Percentiles rank a stretch among this genome's conserved stretches.
Conservation (phyloP, 2,113 vertebrate genomes). For the Typhlomys cinereus region DNA sequence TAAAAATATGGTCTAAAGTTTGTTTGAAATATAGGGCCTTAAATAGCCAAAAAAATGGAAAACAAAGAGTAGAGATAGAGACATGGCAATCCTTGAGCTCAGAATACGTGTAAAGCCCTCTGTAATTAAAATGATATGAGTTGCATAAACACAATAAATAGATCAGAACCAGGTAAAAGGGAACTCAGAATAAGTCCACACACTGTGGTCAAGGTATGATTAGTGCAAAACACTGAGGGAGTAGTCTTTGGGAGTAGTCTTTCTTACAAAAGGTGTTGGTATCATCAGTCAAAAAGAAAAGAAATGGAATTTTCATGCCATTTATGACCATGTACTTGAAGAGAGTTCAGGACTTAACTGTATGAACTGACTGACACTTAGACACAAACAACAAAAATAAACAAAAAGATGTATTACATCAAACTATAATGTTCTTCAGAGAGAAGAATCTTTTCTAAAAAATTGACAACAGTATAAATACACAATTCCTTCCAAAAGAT, state of each 20-base stretch:
- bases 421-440: background rate
- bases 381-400: background rate
- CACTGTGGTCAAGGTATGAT: background rate
- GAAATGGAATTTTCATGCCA: too few relatives aligned
- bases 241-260: too few relatives aligned
- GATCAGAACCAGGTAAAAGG: background rate
- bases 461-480: background rate
- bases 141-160: background rate
- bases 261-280: too few relatives aligned
- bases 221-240: too few relatives aligned
- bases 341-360: background rate
- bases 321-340: background rate
- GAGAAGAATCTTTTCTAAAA: background rate
- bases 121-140: background rate
- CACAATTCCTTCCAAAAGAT: background rate
- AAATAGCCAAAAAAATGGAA: background rate
- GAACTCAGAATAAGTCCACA: background rate
- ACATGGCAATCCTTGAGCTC: background rate
- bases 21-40: background rate
- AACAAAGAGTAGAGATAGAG: background rate
- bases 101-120: background rate
- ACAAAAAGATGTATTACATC: background rate
- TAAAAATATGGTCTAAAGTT: background rate
- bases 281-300: too few relatives aligned
- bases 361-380: background rate